Percentiles rank a stretch among this genome's conserved stretches.
phyloP scores from a whole-genome alignment of 1,140 invertebrate species.

The Ectropis grisescens region DNA sequence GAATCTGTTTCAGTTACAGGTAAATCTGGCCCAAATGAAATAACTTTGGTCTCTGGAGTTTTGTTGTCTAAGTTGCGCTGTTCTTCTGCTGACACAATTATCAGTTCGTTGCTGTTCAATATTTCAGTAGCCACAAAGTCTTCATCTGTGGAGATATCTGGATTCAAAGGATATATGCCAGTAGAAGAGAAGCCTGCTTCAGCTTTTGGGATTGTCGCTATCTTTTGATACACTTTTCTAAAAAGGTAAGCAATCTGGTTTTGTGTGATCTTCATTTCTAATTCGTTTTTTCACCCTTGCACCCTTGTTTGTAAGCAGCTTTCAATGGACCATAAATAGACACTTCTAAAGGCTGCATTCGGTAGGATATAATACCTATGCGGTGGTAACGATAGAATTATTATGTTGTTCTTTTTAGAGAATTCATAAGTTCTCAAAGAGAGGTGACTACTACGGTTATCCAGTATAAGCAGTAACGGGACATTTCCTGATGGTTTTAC shows the following conservation, averaged over 20 bases:
- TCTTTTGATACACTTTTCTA: slow-evolving; percentile 14
- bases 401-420: slow-evolving; percentile 18
- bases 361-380: slow-evolving; percentile 20
- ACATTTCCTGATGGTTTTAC: slow-evolving; percentile 18
- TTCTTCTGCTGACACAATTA: slow-evolving; percentile 8
- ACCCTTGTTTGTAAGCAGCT: slow-evolving; percentile 27
- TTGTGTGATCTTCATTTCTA: slow-evolving; percentile 14
- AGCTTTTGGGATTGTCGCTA: slow-evolving; percentile 10
- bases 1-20: slow-evolving; percentile 15
- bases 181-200: slow-evolving; percentile 14
- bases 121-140: slow-evolving; percentile 16
- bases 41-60: slow-evolving; percentile 15
- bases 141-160: slow-evolving; percentile 14
- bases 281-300: slow-evolving; percentile 19
- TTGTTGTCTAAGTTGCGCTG: slow-evolving; percentile 7
- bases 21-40: slow-evolving; percentile 10
- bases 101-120: slow-evolving; percentile 9
- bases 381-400: slow-evolving; percentile 6
- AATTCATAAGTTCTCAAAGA: slow-evolving; percentile 25
- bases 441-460: slow-evolving; percentile 32
- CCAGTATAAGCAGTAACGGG: slow-evolving; percentile 25
- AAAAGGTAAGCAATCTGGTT: slow-evolving; percentile 13
- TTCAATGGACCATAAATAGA: slow-evolving; percentile 57
- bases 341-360: slow-evolving; percentile 64
- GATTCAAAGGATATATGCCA: slow-evolving; percentile 14